phyloP scores from a whole-genome alignment of 2,113 vertebrate species.

The Chaetodon auriga region DNA sequence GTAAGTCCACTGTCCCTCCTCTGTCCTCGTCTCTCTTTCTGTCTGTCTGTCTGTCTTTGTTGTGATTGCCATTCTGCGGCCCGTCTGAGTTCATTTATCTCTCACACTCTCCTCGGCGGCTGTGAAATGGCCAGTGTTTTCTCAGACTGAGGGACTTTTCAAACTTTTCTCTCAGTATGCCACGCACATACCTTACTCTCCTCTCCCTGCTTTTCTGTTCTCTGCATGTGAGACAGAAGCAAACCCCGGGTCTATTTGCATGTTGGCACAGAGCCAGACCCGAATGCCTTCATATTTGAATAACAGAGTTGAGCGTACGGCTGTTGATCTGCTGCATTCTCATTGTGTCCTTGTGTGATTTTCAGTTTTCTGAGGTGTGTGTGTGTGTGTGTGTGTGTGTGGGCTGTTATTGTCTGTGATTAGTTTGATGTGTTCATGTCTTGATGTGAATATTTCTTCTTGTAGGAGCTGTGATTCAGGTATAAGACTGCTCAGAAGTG shows the following conservation, averaged over 20 bases:
- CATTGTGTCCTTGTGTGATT: conserved; percentile 19
- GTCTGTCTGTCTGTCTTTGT: conserved; percentile 30
- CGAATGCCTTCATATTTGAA: conserved; percentile 37
- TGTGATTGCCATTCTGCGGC: conserved; percentile 50
- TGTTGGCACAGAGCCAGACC: conserved; percentile 54
- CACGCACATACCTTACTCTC: conserved; percentile 51
- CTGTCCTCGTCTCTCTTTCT: conserved; percentile 28
- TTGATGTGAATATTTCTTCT: conserved; percentile 15
- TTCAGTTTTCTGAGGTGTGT: background rate
- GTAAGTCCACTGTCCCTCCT: conserved; percentile 70
- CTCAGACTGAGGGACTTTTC: conserved; percentile 65
- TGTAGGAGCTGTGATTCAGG: conserved; percentile 26
- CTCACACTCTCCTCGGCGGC: conserved; percentile 44
- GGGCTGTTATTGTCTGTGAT: conserved; percentile 22
- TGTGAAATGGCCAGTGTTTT: conserved; percentile 63
- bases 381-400: background rate
- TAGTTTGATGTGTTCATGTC: background rate
- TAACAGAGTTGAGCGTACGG: background rate
- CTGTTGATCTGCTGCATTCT: conserved; percentile 5
- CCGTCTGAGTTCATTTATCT: conserved; percentile 68
- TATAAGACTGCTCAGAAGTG: background rate
- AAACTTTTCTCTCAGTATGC: conserved; percentile 77
- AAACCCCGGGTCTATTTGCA: conserved; percentile 59
- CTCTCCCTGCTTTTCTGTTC: conserved; percentile 50
- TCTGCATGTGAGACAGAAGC: conserved; percentile 49